Evolutionary conservation across 1,140 invertebrate genomes (phyloP).

Genomic region (Wiebesia pumilae): DNA sequence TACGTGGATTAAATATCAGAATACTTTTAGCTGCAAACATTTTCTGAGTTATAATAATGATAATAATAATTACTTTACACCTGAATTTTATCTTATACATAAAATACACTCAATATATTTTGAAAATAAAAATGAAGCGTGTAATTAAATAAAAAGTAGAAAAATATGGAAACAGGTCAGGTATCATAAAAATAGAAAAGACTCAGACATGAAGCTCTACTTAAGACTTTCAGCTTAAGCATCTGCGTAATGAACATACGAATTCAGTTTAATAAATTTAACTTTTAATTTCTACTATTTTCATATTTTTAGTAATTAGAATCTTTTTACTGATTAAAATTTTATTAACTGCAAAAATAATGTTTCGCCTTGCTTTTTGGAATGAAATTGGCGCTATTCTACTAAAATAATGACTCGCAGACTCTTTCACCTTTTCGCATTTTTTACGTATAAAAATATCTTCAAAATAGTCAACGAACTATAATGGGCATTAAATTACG

Average conservation of each 20-base stretch:
- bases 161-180: constrained; percentile 18
- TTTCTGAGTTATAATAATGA: too few relatives aligned
- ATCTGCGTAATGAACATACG: constrained; percentile 11
- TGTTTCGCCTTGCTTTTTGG: too few relatives aligned
- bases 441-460: too few relatives aligned
- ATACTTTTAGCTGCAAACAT: too few relatives aligned
- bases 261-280: constrained; percentile 10
- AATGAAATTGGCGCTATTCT: too few relatives aligned
- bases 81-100: not conserved
- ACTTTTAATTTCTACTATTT: not conserved
- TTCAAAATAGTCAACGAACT: too few relatives aligned
- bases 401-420: too few relatives aligned
- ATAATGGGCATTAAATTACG: too few relatives aligned
- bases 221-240: constrained; percentile 14
- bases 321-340: not conserved
- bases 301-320: not conserved
- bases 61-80: too few relatives aligned
- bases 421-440: too few relatives aligned
- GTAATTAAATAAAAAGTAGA: constrained; percentile 12
- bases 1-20: too few relatives aligned
- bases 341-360: too few relatives aligned
- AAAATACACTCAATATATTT: not conserved
- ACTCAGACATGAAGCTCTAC: constrained; percentile 11
- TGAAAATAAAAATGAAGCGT: not conserved
- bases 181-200: constrained; percentile 1